A percentile compares a stretch with the other conserved stretches of the same genome.
These are phyloP conservation scores for Lates japonicus DNA, from an alignment of 2,797 vertebrate species.

Conservation along the genomic window DNA sequence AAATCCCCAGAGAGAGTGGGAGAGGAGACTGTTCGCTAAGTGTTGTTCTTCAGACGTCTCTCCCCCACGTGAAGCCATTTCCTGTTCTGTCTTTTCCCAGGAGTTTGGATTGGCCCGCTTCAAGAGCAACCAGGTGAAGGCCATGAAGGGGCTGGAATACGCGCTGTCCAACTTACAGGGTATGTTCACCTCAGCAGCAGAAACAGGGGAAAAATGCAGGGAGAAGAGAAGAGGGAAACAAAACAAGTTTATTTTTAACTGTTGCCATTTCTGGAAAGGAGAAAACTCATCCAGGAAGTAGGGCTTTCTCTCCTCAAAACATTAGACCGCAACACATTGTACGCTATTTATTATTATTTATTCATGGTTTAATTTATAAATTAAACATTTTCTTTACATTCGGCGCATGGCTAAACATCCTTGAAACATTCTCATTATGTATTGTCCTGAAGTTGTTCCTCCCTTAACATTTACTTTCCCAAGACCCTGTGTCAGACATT, in stretches of 20 bases:
- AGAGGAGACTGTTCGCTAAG: conserved; percentile 14
- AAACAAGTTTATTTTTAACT: conserved; percentile 52
- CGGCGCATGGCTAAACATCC: neutral
- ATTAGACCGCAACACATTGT: neutral
- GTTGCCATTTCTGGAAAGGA: conserved; percentile 38
- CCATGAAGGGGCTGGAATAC: conserved; percentile 86
- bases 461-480: neutral
- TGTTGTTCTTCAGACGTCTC: conserved; percentile 33
- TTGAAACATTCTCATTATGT: neutral
- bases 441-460: conserved; percentile 1
- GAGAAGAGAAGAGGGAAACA: conserved; percentile 17
- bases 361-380: neutral
- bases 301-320: conserved; percentile 1
- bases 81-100: conserved; percentile 71
- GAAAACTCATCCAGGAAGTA: conserved; percentile 14
- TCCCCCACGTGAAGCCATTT: conserved; percentile 48
- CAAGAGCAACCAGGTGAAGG: conserved; percentile 87
- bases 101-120: conserved; percentile 88
- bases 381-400: neutral
- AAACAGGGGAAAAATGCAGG: conserved; percentile 1
- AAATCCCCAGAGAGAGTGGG: conserved; percentile 30
- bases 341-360: neutral
- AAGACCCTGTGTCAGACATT: neutral
- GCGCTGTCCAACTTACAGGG: conserved; percentile 84
- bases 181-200: conserved; percentile 60